Evolutionary conservation across 2,888 invertebrate genomes (phyloP), one percentile per base, ranked within the genome.

Genomic region (Tinea pellionella): DNA sequence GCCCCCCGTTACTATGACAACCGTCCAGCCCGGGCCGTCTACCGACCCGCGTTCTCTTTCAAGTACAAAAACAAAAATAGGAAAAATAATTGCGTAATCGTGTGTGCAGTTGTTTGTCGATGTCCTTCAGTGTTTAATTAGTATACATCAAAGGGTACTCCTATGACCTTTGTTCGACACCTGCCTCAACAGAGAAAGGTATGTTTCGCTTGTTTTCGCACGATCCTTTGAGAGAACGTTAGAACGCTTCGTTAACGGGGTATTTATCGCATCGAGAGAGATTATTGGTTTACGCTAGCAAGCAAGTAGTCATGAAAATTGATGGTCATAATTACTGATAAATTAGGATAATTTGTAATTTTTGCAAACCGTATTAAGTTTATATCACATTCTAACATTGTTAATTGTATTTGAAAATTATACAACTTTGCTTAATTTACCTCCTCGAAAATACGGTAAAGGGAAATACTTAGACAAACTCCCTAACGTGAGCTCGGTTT

Each of bases 41-140:
- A 71, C 77, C 77, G 75, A 72, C 68, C 71, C 66, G 69, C 47
- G 47, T 47, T 47, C 15, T 47, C 47, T 16, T 47, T 47, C 16
- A 4, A 9, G 18, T n/a, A 24, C 13, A 11, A 57, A 57, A 32
- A 57, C 32, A 57, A 32, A 85, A 86, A 84, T 84, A 84, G 81
- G 81, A 9, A 73, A 81, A 84, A 82, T 84, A 82, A 83, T 83
- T 80, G 76, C 82, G 80, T 79, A 83, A 83, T 78, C 77, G 76
- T 77, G 78, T 76, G 69, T 61, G 42, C 16, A 53, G 53, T 55
- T 47, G 29, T 55, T 37, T 18, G 18, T 19, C 16, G 24, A n/a
- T 55, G 55, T 29, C 18, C 29, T 55, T 55, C 55, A 29, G 55
- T 19, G 55, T 55, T 47, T 37, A 37, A 37, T 37, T 37, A 37